A percentile compares a stretch with the other conserved stretches of the same genome.
These are phyloP conservation scores for Psittacula echo DNA, from an alignment of 2,797 vertebrate genomes.

Conservation along the genomic window DNA sequence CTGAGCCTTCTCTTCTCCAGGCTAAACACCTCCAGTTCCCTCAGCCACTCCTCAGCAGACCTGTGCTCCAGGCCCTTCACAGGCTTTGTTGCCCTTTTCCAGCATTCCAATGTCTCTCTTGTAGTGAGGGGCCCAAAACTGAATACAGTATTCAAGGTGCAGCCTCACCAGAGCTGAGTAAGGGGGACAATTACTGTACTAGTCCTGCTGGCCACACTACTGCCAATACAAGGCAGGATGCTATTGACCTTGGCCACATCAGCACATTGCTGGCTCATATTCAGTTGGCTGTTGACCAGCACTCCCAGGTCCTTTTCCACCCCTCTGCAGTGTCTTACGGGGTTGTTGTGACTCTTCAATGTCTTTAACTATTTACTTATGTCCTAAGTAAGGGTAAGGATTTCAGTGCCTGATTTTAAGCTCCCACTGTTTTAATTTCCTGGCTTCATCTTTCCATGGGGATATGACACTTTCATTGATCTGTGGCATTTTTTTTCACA, in stretches of 20 bases:
- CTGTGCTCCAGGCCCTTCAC: neutral
- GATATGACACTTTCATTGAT: neutral
- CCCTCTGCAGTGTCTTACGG: neutral
- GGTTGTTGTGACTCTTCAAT: neutral
- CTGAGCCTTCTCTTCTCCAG: neutral
- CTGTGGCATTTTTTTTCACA: neutral
- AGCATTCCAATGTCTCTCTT: neutral
- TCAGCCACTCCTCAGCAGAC: neutral
- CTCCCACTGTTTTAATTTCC: neutral
- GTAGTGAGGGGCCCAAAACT: neutral
- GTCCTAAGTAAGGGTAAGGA: neutral
- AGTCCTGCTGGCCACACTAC: neutral
- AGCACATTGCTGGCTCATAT: neutral
- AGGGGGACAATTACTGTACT: neutral
- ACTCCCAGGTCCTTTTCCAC: fast-evolving
- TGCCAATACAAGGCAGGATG: neutral
- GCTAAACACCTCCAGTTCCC: neutral
- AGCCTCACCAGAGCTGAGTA: neutral
- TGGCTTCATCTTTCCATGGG: neutral
- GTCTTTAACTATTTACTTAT: neutral
- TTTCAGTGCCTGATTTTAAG: slow-evolving; percentile 2
- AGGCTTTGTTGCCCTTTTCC: neutral
- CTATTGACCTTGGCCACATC: neutral
- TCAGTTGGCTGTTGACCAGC: fast-evolving
- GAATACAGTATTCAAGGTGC: neutral